Conservation (phyloP, 2,797 vertebrate genomes). For the Mus spretus region DNA sequence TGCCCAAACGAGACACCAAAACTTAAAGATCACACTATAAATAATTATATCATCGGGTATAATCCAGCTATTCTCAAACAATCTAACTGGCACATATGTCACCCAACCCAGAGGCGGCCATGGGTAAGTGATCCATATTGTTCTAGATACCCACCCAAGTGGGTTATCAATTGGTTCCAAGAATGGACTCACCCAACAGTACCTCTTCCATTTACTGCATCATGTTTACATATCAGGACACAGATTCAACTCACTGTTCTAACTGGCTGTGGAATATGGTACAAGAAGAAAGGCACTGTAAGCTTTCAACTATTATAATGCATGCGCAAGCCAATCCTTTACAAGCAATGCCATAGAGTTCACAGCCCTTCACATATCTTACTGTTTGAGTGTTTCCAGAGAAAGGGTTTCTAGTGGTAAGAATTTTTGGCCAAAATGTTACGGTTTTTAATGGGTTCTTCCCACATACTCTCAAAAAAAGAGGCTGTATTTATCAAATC, state of each 20-base stretch:
- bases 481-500: conserved; percentile 16
- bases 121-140: neutral
- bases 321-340: neutral
- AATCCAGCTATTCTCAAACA: neutral
- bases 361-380: neutral
- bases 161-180: neutral
- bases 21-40: neutral
- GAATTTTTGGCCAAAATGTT: neutral
- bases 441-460: conserved; percentile 35
- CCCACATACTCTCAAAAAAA: conserved; percentile 5
- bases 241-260: neutral
- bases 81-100: neutral
- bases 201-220: neutral
- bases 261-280: neutral
- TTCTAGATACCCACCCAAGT: neutral
- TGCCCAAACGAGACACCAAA: neutral
- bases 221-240: neutral
- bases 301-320: conserved; percentile 25
- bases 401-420: neutral
- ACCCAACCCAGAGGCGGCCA: neutral
- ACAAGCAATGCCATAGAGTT: neutral
- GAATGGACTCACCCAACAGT: neutral
- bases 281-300: neutral
- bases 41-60: neutral
- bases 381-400: conserved; percentile 18